Evolutionary conservation across 2,113 vertebrate species (phyloP).

Genomic region (Lagenorhynchus albirostris): DNA sequence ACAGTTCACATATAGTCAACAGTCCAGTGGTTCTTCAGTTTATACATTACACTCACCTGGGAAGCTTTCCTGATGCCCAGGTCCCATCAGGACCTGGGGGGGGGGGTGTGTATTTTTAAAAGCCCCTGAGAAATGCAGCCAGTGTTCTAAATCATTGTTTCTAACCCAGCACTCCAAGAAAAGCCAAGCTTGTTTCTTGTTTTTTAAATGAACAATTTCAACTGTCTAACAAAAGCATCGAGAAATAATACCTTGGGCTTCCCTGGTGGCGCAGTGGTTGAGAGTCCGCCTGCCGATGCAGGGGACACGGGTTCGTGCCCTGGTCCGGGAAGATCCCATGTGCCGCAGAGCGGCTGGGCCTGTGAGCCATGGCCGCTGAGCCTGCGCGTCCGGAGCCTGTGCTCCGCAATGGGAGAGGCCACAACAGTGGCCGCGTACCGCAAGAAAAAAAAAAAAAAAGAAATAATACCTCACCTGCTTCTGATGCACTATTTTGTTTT

Average conservation of each 20-base stretch:
- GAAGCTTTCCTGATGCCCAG: not conserved
- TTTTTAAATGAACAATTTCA: not conserved
- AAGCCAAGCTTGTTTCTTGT: not conserved
- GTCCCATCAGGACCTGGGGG: not conserved
- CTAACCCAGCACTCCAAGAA: not conserved
- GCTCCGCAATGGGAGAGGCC: no score
- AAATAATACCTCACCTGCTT: not conserved
- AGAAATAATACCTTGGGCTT: not conserved
- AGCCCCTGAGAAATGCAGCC: not conserved
- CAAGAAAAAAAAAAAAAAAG: not conserved
- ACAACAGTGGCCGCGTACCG: accelerated
- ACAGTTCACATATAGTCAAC: no score
- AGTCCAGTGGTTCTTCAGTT: not conserved
- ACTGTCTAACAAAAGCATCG: not conserved
- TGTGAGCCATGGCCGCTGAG: no score
- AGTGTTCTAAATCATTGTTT: not conserved
- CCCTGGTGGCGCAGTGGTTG: no score
- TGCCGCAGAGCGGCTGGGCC: no score
- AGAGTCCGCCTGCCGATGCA: no score
- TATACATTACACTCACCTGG: not conserved
- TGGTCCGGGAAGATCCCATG: accelerated
- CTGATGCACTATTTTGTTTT: not conserved
- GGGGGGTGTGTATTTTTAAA: not conserved
- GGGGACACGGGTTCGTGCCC: no score
- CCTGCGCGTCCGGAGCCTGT: no score